phyloP scores from a whole-genome alignment of 1,140 invertebrate species.

The Cylas formicarius region DNA sequence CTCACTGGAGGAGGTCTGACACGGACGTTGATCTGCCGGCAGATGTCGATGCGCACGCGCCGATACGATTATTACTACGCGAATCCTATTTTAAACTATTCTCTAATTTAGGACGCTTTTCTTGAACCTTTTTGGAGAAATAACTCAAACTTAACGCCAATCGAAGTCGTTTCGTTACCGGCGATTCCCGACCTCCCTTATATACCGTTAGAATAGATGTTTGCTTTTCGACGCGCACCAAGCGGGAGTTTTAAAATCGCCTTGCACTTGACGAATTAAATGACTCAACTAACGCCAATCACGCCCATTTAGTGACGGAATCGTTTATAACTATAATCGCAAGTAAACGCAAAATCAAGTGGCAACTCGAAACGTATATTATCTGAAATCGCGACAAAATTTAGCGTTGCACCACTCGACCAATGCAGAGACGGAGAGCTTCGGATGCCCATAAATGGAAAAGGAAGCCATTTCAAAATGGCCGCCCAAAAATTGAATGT shows the following conservation, averaged over 20 bases:
- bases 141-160: not conserved
- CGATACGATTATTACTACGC: conserved; percentile 15
- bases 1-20: conserved; percentile 28
- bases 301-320: not conserved
- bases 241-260: conserved; percentile 29
- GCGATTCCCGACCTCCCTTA: not conserved
- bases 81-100: conserved; percentile 11
- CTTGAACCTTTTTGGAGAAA: conserved; percentile 1
- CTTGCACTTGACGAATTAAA: not conserved
- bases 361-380: too few relatives aligned
- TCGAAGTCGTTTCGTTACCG: not conserved
- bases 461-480: conserved; percentile 38
- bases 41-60: conserved; percentile 25
- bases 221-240: conserved; percentile 29
- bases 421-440: conserved; percentile 39
- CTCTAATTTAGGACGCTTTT: conserved; percentile 5
- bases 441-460: conserved; percentile 43
- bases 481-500: conserved; percentile 33
- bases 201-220: conserved; percentile 1
- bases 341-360: not conserved
- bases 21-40: conserved; percentile 41
- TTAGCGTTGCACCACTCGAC: conserved; percentile 13
- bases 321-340: conserved; percentile 1
- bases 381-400: not conserved
- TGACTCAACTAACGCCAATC: conserved; percentile 1